Conservation (phyloP, 2,888 invertebrate species). For the Anaspis maculata region DNA sequence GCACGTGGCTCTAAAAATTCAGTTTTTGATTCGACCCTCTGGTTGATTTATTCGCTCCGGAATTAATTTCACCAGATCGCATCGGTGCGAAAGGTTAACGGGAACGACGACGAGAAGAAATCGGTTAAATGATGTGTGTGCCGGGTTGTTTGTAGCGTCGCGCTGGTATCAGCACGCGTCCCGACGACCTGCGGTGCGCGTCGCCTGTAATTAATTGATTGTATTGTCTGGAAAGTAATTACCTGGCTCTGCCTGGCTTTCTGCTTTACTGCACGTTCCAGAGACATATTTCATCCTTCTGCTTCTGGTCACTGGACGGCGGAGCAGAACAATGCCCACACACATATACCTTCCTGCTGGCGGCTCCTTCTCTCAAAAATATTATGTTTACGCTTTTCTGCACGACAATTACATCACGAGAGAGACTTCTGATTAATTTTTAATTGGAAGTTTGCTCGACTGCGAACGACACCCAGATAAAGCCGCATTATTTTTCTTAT, state of each 20-base stretch:
- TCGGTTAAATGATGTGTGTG: constrained; percentile 10
- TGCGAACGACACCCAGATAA: constrained; percentile 2
- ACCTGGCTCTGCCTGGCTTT: constrained; percentile 39
- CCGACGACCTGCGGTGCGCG: constrained; percentile 38
- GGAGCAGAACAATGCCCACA: constrained; percentile 36
- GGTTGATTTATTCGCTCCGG: too few relatives aligned
- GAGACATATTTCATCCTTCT: constrained; percentile 40
- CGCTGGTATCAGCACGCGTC: constrained; percentile 27
- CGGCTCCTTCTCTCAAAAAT: too few relatives aligned
- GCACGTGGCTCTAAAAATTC: too few relatives aligned
- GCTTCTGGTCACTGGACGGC: constrained; percentile 38
- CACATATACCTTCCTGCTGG: constrained; percentile 1
- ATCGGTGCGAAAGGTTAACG: too few relatives aligned
- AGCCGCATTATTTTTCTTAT: not conserved
- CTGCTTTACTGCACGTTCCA: constrained; percentile 32
- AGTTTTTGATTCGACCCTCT: too few relatives aligned
- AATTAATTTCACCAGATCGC: too few relatives aligned
- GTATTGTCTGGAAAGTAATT: constrained; percentile 45
- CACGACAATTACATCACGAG: constrained; percentile 1
- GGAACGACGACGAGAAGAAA: constrained; percentile 5
- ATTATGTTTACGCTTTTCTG: constrained; percentile 7
- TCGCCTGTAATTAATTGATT: constrained; percentile 45
- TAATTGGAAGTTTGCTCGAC: constrained; percentile 7
- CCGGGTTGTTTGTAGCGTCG: constrained; percentile 14
- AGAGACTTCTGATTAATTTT: constrained; percentile 9